A percentile compares a stretch with the other conserved stretches of the same genome.
phyloP scores from a whole-genome alignment of 2,113 vertebrate species.

The Hemichromis elongatus region DNA sequence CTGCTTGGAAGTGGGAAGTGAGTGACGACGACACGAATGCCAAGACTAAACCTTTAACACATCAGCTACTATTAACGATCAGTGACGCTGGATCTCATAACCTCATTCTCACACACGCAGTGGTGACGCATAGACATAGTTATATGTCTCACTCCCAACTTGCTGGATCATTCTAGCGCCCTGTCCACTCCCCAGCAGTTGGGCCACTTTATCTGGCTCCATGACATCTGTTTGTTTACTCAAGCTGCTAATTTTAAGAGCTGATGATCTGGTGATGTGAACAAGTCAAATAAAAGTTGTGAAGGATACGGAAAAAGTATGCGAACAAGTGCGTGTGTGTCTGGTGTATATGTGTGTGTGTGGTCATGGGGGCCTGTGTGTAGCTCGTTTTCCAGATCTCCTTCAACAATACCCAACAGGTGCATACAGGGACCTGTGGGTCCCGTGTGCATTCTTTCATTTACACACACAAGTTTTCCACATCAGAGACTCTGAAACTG shows the following conservation, averaged over 20 bases:
- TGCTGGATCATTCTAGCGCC: neutral
- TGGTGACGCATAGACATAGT: neutral
- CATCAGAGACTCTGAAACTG: neutral
- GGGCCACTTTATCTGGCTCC: neutral
- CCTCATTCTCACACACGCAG: neutral
- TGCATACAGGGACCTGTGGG: neutral
- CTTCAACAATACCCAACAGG: constrained; percentile 48
- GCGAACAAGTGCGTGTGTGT: neutral
- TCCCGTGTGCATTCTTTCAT: neutral
- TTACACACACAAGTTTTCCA: constrained; percentile 1
- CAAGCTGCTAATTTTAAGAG: neutral
- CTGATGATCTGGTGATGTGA: neutral
- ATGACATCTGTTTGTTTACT: neutral
- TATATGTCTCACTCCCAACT: neutral
- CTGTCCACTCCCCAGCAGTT: neutral
- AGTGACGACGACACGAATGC: neutral
- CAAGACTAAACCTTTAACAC: neutral
- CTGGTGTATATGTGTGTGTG: neutral
- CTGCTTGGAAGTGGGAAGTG: neutral
- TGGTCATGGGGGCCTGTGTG: neutral
- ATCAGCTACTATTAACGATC: constrained; percentile 2
- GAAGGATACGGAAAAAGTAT: neutral
- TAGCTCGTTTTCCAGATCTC: neutral
- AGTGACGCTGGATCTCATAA: neutral
- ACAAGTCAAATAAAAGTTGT: neutral